Percentiles rank a stretch among this genome's conserved stretches.
phyloP scores from a whole-genome alignment of 2,113 vertebrate species.

The Carettochelys insculpta region DNA sequence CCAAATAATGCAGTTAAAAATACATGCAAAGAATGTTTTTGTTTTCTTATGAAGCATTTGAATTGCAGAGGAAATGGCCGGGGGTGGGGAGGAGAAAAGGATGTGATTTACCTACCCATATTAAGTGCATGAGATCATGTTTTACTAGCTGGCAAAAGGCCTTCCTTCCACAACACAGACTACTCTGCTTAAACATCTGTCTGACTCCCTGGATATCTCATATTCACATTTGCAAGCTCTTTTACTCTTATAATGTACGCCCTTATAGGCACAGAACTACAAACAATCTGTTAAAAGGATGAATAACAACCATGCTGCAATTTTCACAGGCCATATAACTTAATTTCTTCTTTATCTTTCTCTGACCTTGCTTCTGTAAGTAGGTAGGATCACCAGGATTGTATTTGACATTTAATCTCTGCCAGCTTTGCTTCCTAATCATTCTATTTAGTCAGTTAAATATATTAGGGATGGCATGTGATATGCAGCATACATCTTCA shows the following conservation, averaged over 20 bases:
- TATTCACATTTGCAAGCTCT: background rate
- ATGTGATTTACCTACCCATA: background rate
- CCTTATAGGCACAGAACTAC: background rate
- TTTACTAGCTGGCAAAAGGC: background rate
- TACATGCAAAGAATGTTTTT: background rate
- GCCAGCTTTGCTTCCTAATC: constrained; percentile 13
- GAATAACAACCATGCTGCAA: constrained; percentile 9
- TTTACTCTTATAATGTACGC: background rate
- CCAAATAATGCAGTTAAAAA: background rate
- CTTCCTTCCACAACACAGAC: background rate
- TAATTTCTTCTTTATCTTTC: constrained; percentile 21
- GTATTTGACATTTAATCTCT: constrained; percentile 58
- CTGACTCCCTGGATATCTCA: background rate
- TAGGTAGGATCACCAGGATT: constrained; percentile 29
- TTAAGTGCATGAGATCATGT: background rate
- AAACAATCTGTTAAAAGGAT: constrained; percentile 27
- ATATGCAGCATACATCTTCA: background rate
- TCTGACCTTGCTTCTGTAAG: constrained; percentile 58
- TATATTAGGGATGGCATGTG: constrained; percentile 51
- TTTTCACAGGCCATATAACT: constrained; percentile 40
- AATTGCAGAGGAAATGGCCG: background rate
- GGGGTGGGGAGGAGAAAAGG: background rate
- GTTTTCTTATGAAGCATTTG: background rate
- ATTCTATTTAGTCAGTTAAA: constrained; percentile 43
- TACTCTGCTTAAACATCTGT: background rate